Conservation (phyloP, 2,888 invertebrate genomes). For the Pedicia rivosa region DNA sequence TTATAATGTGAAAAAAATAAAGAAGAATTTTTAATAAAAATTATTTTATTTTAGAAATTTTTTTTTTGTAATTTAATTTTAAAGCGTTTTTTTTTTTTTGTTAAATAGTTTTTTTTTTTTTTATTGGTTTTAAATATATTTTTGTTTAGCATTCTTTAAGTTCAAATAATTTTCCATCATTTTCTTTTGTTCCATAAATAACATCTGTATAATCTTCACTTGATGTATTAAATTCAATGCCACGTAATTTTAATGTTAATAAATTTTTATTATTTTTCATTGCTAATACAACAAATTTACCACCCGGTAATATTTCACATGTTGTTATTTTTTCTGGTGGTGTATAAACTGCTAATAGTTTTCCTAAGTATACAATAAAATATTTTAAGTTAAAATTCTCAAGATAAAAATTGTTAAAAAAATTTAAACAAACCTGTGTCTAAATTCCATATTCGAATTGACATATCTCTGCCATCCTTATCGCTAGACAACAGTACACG, state of each 20-base stretch:
- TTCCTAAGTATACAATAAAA: slow-evolving; percentile 36
- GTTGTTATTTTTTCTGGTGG: slow-evolving; percentile 57
- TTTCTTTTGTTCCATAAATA: slow-evolving; percentile 37
- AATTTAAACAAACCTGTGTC: slow-evolving; percentile 41
- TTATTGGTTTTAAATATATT: too few relatives aligned
- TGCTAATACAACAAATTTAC: slow-evolving; percentile 51
- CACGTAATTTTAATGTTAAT: slow-evolving; percentile 43
- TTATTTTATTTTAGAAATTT: too few relatives aligned
- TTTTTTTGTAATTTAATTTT: too few relatives aligned
- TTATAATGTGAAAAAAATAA: too few relatives aligned
- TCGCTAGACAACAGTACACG: slow-evolving; percentile 60
- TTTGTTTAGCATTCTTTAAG: too few relatives aligned
- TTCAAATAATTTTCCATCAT: slow-evolving; percentile 41
- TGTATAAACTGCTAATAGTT: slow-evolving; percentile 62
- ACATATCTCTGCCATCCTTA: slow-evolving; percentile 50
- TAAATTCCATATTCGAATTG: slow-evolving; percentile 68
- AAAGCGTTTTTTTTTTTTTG: too few relatives aligned
- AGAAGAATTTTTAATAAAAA: too few relatives aligned
- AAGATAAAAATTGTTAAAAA: not conserved
- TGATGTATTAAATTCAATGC: slow-evolving; percentile 15
- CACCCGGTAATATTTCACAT: slow-evolving; percentile 61
- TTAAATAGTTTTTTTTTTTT: too few relatives aligned
- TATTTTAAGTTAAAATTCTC: not conserved
- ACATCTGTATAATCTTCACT: slow-evolving; percentile 15
- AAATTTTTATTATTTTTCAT: slow-evolving; percentile 47